These are phyloP conservation scores for Lophius americanus DNA, from an alignment of 2,797 vertebrate species.

Conservation along the genomic window DNA sequence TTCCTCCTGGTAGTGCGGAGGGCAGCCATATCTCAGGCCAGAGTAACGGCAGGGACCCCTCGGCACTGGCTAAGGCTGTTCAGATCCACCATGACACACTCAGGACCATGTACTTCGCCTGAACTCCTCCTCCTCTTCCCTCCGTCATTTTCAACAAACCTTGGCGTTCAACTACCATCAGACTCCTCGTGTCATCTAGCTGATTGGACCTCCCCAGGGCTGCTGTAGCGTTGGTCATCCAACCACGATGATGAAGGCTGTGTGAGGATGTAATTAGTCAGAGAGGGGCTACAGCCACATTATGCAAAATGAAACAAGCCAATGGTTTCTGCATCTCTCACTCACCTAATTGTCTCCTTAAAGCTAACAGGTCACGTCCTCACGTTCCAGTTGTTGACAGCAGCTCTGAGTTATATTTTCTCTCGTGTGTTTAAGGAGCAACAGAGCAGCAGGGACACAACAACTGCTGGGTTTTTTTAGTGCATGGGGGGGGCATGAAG, in stretches of 20 bases:
- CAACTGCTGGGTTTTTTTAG: constrained; percentile 25
- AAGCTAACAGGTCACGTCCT: constrained; percentile 14
- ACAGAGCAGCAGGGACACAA: constrained; percentile 18
- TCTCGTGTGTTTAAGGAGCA: constrained; percentile 3
- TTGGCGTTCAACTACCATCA: constrained; percentile 23
- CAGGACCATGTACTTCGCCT: constrained; percentile 99
- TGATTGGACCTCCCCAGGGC: background rate
- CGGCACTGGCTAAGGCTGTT: constrained; percentile 96
- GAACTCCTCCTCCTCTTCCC: constrained; percentile 37
- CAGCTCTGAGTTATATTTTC: constrained; percentile 12
- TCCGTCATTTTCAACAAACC: constrained; percentile 59
- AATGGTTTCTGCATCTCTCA: constrained; percentile 75
- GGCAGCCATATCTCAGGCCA: constrained; percentile 98
- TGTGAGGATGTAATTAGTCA: constrained; percentile 64
- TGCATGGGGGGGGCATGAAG: constrained; percentile 30
- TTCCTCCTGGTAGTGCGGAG: constrained; percentile 86
- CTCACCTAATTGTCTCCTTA: constrained; percentile 14
- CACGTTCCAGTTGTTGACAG: constrained; percentile 33
- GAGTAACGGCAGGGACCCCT: constrained; percentile 96
- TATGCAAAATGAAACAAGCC: constrained; percentile 96
- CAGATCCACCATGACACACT: constrained; percentile 99
- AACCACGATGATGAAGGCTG: constrained; percentile 58
- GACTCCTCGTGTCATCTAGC: background rate
- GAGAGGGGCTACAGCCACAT: constrained; percentile 87
- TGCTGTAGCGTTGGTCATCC: constrained; percentile 13